These are phyloP conservation scores for Chinchilla lanigera DNA, from an alignment of 2,113 vertebrate species.

Conservation along the genomic window DNA sequence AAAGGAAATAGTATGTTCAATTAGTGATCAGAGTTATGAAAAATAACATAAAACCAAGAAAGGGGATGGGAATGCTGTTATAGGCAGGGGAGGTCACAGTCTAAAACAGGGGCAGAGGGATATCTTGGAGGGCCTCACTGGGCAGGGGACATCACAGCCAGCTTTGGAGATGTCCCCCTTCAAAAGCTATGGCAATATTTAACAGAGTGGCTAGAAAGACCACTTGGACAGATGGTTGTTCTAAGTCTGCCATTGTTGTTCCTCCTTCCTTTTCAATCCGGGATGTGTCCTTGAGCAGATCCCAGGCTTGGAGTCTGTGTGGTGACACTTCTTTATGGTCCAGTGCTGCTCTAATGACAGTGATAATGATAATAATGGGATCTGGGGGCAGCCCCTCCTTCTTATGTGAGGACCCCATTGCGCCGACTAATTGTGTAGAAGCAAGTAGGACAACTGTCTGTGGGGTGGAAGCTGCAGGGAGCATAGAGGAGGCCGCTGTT, in stretches of 20 bases:
- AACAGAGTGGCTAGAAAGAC: not conserved
- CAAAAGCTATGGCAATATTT: not conserved
- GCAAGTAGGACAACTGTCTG: constrained; percentile 73
- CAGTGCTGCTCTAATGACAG: constrained; percentile 50
- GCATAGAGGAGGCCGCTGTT: not conserved
- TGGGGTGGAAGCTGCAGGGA: constrained; percentile 58
- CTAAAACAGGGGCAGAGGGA: not conserved
- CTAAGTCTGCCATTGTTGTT: rapidly evolving
- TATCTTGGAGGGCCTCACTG: not conserved
- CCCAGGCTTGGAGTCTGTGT: not conserved
- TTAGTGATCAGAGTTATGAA: not conserved
- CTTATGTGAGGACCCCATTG: constrained; percentile 64
- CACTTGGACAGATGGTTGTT: rapidly evolving
- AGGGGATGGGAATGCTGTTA: no score
- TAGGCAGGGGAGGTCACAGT: not conserved
- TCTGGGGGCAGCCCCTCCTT: constrained; percentile 31
- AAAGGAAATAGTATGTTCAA: not conserved
- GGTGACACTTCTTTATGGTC: constrained; percentile 47
- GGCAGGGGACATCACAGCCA: rapidly evolving
- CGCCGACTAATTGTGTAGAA: constrained; percentile 63
- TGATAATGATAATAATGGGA: constrained; percentile 45
- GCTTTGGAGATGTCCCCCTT: not conserved
- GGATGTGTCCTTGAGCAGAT: not conserved
- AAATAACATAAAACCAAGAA: not conserved
- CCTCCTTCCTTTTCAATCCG: not conserved